Conservation (phyloP, 2,113 vertebrate species). For the Albula glossodonta region DNA sequence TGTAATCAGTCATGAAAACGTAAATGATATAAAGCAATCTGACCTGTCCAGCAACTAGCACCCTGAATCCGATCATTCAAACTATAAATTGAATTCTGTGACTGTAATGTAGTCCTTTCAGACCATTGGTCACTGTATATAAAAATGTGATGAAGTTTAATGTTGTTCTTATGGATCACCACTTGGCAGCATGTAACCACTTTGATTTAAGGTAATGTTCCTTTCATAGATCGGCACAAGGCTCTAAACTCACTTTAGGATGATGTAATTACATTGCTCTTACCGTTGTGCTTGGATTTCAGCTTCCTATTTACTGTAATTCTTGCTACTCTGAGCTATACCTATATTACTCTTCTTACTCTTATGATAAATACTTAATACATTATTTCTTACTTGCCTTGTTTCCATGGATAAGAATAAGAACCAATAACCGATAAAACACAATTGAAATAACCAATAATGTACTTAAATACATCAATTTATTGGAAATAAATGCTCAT, state of each 20-base stretch:
- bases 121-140: no score
- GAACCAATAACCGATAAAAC: not conserved
- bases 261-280: not conserved
- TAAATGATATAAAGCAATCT: not conserved
- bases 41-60: not conserved
- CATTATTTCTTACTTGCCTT: not conserved
- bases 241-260: not conserved
- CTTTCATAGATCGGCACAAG: not conserved
- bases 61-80: no score
- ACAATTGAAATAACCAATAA: not conserved
- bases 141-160: not conserved
- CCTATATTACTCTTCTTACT: not conserved
- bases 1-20: not conserved
- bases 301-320: not conserved
- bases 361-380: not conserved
- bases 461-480: no score
- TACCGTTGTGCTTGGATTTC: not conserved
- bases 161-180: not conserved
- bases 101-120: no score
- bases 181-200: not conserved
- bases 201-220: not conserved
- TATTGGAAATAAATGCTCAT: no score
- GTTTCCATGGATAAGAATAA: not conserved
- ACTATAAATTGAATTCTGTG: no score
- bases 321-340: not conserved